Evolutionary conservation across 2,888 invertebrate genomes (phyloP).

Genomic region (Andrena bicolor): DNA sequence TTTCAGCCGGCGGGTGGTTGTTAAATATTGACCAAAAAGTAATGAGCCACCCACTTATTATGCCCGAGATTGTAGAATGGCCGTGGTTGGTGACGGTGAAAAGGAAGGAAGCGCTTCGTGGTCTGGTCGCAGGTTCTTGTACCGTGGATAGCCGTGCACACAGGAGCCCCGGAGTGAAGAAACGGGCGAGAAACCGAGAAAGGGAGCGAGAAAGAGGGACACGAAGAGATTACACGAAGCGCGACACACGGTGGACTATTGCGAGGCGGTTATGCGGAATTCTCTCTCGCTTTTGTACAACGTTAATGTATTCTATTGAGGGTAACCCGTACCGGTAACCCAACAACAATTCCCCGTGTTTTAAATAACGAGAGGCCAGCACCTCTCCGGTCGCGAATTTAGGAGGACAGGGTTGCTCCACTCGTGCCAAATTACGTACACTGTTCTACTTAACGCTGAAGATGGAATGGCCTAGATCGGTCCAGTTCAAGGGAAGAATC

Average conservation of each 20-base stretch:
- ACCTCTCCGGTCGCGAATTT: constrained; percentile 55
- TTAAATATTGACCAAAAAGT: constrained; percentile 74
- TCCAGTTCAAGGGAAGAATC: neutral
- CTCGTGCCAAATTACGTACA: constrained; percentile 62
- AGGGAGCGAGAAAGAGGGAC: constrained; percentile 40
- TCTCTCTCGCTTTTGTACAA: constrained; percentile 73
- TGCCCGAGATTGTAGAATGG: constrained; percentile 59
- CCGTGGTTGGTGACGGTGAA: constrained; percentile 57
- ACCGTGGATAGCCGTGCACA: constrained; percentile 19
- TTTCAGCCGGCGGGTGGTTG: constrained; percentile 49
- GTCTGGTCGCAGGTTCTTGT: constrained; percentile 37
- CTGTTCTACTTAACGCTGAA: constrained; percentile 62
- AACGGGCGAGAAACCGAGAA: constrained; percentile 25
- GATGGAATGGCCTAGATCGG: constrained; percentile 19
- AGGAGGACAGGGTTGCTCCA: constrained; percentile 38
- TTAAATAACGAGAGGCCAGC: constrained; percentile 76
- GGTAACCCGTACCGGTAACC: constrained; percentile 69
- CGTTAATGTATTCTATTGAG: constrained; percentile 80
- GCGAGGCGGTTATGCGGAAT: constrained; percentile 41
- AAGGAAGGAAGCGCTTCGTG: constrained; percentile 58
- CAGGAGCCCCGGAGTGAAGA: neutral
- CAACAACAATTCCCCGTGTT: constrained; percentile 73
- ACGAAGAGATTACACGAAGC: constrained; percentile 50
- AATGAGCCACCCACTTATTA: constrained; percentile 71
- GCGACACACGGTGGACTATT: constrained; percentile 53